Conservation (phyloP, 1,140 invertebrate genomes). For the Daktulosphaira vitifoliae region DNA sequence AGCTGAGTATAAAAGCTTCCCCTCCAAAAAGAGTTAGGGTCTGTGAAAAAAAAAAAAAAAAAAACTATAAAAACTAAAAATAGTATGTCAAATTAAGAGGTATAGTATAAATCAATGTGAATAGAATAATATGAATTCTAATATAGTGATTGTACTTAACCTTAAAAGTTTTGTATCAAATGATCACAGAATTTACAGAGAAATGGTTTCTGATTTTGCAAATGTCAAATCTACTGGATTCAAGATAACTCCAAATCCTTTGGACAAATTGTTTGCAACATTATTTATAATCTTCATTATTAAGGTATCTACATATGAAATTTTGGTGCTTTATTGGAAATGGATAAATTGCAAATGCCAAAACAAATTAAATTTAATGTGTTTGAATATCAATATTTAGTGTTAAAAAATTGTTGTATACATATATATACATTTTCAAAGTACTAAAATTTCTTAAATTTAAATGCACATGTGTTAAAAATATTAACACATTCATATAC, state of each 20-base stretch:
- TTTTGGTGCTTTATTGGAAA: not conserved
- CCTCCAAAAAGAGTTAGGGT: slow-evolving; percentile 20
- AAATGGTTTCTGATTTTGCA: slow-evolving; percentile 11
- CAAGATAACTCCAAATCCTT: slow-evolving; percentile 10
- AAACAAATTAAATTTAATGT: slow-evolving; percentile 27
- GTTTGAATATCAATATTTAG: slow-evolving; percentile 26
- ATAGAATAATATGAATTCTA: slow-evolving; percentile 14
- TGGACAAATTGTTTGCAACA: slow-evolving; percentile 4
- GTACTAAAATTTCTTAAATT: slow-evolving; percentile 9
- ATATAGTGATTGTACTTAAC: slow-evolving; percentile 25
- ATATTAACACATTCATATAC: too few relatives aligned
- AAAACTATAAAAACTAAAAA: too few relatives aligned
- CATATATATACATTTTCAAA: not conserved
- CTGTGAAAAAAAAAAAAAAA: slow-evolving; percentile 1
- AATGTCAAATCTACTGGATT: not conserved
- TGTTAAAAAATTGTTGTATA: slow-evolving; percentile 9
- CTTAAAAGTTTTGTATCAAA: slow-evolving; percentile 21
- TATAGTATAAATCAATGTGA: slow-evolving; percentile 19
- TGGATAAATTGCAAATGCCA: not conserved
- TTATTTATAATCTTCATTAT: slow-evolving; percentile 5
- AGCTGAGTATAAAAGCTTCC: slow-evolving; percentile 9
- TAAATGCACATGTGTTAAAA: slow-evolving; percentile 1
- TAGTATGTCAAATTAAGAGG: slow-evolving; percentile 15
- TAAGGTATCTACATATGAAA: slow-evolving; percentile 15
- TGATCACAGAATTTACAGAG: slow-evolving; percentile 10